Evolutionary conservation across 35 echinoderm and acorn worm genomes (phyloP), one percentile per base, ranked within the genome.

Genomic region (Patiria miniata): DNA sequence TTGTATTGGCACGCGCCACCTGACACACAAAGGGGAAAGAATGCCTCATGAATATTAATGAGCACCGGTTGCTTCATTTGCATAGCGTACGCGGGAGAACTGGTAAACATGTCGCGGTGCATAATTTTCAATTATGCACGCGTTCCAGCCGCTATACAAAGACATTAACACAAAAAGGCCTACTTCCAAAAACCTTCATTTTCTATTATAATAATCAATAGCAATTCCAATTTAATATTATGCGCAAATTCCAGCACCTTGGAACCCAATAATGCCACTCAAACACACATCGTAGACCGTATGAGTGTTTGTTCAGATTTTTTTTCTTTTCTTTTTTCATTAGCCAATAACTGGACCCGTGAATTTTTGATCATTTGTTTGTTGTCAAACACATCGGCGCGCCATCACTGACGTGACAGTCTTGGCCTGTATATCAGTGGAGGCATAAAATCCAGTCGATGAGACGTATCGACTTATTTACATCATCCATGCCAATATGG

Each of bases 351-450:
- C 26, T 22, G 33, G 29, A 73, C 65, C 65, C 65, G 65, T 73
- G 29, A 73, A 73, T 73, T 73, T 73, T 73, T 73, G 23, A 73
- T 73, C 65, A 73, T 34, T 73, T 73, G 65, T 73, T 73, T 73
- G 65, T 73, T 23, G 19, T 26, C 65, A 73, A 73, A 73, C 65
- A 73, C 65, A 14, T 73, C 34, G 26, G 65, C 7, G 23, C 26
- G 29, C 65, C 19, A 10, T 34, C 14, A 10, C 29, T 73, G 65
- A 73, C 26, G 65, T 73, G 65, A 34, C 14, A 30, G 65, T 32
- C 65, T 73, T 36, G 34, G 65, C 65, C 65, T 14, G 42, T 47
- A 73, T 32, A 73, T 23, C 65, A 30, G 65, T 28, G 34, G 29
- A 73, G 3, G 34, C 2, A 60, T 14, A 73, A 8, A 68, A 8